A percentile compares a stretch with the other conserved stretches of the same genome.
Evolutionary conservation across 2,888 invertebrate species (phyloP).

Genomic region (Frankliniella intonsa): DNA sequence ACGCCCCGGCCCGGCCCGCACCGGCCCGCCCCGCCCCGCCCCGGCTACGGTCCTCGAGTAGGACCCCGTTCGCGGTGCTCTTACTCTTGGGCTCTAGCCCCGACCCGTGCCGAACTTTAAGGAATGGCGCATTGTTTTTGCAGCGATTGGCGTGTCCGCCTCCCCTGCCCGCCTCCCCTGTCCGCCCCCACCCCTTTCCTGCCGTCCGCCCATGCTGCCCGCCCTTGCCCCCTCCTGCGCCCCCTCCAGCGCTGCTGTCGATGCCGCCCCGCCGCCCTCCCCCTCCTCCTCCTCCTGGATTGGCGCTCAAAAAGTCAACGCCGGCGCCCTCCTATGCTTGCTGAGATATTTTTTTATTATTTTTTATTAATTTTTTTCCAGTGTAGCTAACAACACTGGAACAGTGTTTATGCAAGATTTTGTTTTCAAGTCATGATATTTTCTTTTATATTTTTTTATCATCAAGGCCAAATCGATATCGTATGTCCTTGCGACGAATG

Average conservation of each 20-base stretch:
- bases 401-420: constrained; percentile 34
- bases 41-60: too few species aligned
- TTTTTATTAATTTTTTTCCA: constrained; percentile 36
- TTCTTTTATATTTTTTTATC: constrained; percentile 34
- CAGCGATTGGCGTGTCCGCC: not conserved
- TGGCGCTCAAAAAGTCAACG: not conserved
- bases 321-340: not conserved
- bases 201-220: not conserved
- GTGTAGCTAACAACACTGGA: constrained; percentile 35
- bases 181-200: not conserved
- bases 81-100: not conserved
- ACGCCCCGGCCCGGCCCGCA: not conserved
- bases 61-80: not conserved
- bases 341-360: constrained; percentile 31
- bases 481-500: constrained; percentile 35
- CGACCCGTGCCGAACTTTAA: not conserved
- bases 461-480: constrained; percentile 16
- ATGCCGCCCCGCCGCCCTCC: not conserved
- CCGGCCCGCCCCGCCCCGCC: too few species aligned
- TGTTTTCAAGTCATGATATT: constrained; percentile 37
- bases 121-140: not conserved
- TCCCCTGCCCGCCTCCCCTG: not conserved
- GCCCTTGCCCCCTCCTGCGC: not conserved
- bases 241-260: not conserved
- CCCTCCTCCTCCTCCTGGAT: not conserved